Base-by-base conservation (phyloP, 2,113 vertebrate species). In the Ctenomys sociabilis region DNA sequence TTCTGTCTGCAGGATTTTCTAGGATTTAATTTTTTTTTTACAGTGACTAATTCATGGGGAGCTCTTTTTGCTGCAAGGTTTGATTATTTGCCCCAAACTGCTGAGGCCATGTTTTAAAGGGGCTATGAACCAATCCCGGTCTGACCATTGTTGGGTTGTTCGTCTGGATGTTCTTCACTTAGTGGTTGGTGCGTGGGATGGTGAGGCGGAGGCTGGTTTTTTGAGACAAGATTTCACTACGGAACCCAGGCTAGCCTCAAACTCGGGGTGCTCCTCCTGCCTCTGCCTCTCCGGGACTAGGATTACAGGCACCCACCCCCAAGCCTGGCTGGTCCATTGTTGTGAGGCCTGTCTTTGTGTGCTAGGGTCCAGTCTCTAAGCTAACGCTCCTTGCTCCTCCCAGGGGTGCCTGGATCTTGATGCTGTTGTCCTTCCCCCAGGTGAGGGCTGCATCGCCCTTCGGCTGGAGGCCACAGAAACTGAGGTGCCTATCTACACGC, bases 371-470 rank as follows among this genome's bases (percentile, higher is more conserved):
- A 35, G 3, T 68, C 32, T 80, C 63, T 22, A 9, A 63, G 73
- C 19, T 16, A 14, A 4, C 12, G n/a, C 3, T 8, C 2, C 3
- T 19, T 2, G 54, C 28, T 59, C n/a, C 54, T 66, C 24, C 30
- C 0, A 24, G 26, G 52, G 37, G 35, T 14, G 66, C 21, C 3
- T 0, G 40, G 7, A 32, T 95, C 91, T 90, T 95, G 80, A 75
- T 17, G 0, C 57, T 21, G 30, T 70, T 93, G n/a, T 30, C 13
- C 5, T 28, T 21, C 40, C 40, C 64, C 54, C 95, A 99, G 99
- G 99, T 1, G 99, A 99, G 98, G 99, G 99, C 83, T 99, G 99
- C 96, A 98, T 99, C n/a, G 99, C 99, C 1, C 98, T 99, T 64
- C 97, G 99, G 95, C 98, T 99, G 21, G 99, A 99, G 88, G 98